Base-by-base conservation (phyloP, 2,113 vertebrate species). In the Paraplagusia blochii region DNA sequence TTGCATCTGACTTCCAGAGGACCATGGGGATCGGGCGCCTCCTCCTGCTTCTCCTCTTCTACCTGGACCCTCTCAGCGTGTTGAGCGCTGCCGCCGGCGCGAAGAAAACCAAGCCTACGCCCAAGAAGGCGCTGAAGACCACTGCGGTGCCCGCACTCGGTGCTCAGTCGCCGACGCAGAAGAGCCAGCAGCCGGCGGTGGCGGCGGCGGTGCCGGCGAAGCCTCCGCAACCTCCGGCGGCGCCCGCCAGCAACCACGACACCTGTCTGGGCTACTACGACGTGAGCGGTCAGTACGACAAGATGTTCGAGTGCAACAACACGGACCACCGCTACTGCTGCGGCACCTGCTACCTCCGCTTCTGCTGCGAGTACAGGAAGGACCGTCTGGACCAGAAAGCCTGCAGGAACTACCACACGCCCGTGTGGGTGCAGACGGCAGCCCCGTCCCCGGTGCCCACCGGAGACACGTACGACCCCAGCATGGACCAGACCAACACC, bases 221-320 rank as follows among this genome's bases (percentile, higher is more conserved):
- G 38, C 38, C 38, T 11, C 38, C 38, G 11, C 11, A 11, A 11
- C 11, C 83, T 74, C 76, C 76, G 76, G 82, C 90, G 57, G 77
- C 90, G 52, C 70, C 84, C 22, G 1, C 79, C 63, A 82, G 79
- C 39, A 89, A 83, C 61, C 92, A 95, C 55, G 96, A 98, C 77
- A 97, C 92, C 36, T 98, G 97, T 85, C 92, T 90, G 88, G 95
- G 95, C 50, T 95, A 99, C 89, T 98, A 93, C 90, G 97, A 99
- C 87, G 97, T 98, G 87, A 98, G 95, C 88, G 97, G 96, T 33
- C 94, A 96, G 79, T 98, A 94, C 72, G 97, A 99, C 89, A 95
- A 94, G 72, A 87, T 93, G 89, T 99, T 99, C 87, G 94, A 94
- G 79, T 98, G 97, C 69, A 99, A 99, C 92, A 97, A 97, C 92